Percentiles rank a stretch among this genome's conserved stretches.
These are phyloP conservation scores for Pungitius pungitius DNA, from an alignment of 2,113 vertebrate species.

Conservation along the genomic window DNA sequence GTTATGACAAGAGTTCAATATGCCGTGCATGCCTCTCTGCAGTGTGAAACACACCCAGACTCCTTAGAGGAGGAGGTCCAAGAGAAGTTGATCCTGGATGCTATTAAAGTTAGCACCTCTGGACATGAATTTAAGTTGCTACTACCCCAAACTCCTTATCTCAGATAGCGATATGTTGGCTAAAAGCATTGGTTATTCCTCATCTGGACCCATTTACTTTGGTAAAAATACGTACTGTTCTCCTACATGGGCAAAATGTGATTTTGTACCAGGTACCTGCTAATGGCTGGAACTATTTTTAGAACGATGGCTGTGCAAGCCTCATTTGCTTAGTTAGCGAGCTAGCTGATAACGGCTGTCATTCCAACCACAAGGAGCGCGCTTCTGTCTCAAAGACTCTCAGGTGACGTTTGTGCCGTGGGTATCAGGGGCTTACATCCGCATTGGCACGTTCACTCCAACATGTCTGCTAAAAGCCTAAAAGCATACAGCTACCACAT, in stretches of 20 bases:
- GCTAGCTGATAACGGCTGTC: background rate
- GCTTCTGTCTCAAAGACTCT: background rate
- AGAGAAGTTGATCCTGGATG: background rate
- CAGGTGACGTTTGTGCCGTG: too few relatives aligned
- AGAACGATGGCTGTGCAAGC: background rate
- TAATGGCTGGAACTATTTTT: background rate
- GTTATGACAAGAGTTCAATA: slow-evolving; percentile 2
- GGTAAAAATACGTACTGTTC: background rate
- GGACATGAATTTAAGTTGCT: background rate
- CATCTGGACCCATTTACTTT: background rate
- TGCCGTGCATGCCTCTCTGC: slow-evolving; percentile 24
- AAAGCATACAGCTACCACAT: background rate
- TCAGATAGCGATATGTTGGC: background rate
- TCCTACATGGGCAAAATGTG: background rate
- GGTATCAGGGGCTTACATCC: background rate
- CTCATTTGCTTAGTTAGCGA: background rate
- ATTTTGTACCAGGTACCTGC: background rate
- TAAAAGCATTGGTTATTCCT: background rate
- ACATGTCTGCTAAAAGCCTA: background rate
- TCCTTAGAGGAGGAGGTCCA: background rate
- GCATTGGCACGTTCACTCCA: background rate
- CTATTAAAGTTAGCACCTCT: background rate
- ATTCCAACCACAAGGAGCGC: background rate
- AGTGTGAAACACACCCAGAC: slow-evolving; percentile 32
- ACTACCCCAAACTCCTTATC: background rate